Evolutionary conservation across 30 jellyfish, hydroid and myxozoan genomes (phyloP).

Genomic region (Hydractinia echinata): DNA sequence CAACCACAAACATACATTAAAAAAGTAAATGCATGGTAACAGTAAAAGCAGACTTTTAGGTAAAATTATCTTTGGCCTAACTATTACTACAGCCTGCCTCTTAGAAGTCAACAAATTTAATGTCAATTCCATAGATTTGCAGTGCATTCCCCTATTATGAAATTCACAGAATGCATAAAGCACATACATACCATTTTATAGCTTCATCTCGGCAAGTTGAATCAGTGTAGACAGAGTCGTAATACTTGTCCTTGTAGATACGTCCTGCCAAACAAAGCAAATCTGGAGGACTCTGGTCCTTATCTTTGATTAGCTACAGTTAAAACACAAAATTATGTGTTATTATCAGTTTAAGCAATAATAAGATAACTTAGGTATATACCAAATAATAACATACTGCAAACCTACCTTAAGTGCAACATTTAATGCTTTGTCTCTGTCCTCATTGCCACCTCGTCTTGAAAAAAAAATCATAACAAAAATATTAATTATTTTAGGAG

Average conservation of each 20-base stretch:
- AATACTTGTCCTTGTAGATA: slow-evolving; percentile 74
- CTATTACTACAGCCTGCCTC: too few relatives aligned
- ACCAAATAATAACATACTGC: background rate
- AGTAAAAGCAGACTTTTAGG: too few relatives aligned
- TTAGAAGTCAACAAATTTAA: too few relatives aligned
- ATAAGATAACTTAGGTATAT: background rate
- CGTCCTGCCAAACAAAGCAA: slow-evolving; percentile 91
- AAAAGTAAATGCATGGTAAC: too few relatives aligned
- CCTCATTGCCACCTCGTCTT: slow-evolving; percentile 24
- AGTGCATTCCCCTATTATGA: background rate
- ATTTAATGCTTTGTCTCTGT: slow-evolving; percentile 74
- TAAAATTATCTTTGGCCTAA: too few relatives aligned
- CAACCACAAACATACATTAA: background rate
- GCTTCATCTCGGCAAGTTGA: slow-evolving; percentile 72
- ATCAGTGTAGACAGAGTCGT: slow-evolving; percentile 66
- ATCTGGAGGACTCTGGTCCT: slow-evolving; percentile 89
- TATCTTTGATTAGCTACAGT: slow-evolving; percentile 55
- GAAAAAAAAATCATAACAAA: background rate
- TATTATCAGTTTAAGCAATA: background rate
- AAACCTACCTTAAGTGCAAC: slow-evolving; percentile 51
- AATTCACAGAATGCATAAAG: background rate
- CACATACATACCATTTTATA: slow-evolving; percentile 57
- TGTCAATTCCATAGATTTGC: too few relatives aligned
- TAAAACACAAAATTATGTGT: background rate
- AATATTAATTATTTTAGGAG: too few relatives aligned